These are phyloP conservation scores for Deroptyus accipitrinus DNA, from an alignment of 2,113 vertebrate genomes.

Conservation along the genomic window DNA sequence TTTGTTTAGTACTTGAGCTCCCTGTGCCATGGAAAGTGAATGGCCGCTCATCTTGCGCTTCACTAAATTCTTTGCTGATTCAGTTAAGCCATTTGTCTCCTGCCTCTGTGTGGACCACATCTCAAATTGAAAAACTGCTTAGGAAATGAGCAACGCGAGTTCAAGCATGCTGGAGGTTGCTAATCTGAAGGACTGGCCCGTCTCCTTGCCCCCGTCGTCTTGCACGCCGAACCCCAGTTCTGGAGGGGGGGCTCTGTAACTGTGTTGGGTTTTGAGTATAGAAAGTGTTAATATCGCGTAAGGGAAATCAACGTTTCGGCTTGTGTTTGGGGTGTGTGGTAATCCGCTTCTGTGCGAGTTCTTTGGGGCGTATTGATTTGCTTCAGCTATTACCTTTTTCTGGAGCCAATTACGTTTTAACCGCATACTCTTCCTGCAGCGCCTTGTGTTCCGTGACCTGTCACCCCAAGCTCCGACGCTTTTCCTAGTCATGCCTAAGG, in stretches of 20 bases:
- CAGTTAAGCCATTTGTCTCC: neutral
- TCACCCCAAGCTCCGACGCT: conserved; percentile 86
- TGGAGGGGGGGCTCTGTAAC: neutral
- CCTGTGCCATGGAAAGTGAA: neutral
- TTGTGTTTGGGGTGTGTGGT: neutral
- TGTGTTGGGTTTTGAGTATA: neutral
- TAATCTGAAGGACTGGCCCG: neutral
- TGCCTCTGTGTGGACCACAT: neutral
- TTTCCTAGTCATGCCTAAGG: conserved; percentile 88
- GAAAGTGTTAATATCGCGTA: neutral
- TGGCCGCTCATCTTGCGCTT: neutral
- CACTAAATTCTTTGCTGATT: neutral
- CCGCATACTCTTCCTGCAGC: conserved; percentile 64
- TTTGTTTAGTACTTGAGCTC: neutral
- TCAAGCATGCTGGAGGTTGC: neutral
- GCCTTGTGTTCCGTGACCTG: conserved; percentile 85
- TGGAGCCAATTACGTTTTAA: neutral
- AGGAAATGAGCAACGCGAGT: neutral
- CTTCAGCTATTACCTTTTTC: neutral
- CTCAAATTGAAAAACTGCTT: neutral
- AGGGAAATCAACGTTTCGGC: neutral
- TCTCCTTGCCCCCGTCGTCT: neutral
- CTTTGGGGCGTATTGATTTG: neutral
- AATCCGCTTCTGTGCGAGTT: neutral
- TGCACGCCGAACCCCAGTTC: neutral